Base-by-base conservation (phyloP, 2,113 vertebrate genomes). In the Aythya baeri region DNA sequence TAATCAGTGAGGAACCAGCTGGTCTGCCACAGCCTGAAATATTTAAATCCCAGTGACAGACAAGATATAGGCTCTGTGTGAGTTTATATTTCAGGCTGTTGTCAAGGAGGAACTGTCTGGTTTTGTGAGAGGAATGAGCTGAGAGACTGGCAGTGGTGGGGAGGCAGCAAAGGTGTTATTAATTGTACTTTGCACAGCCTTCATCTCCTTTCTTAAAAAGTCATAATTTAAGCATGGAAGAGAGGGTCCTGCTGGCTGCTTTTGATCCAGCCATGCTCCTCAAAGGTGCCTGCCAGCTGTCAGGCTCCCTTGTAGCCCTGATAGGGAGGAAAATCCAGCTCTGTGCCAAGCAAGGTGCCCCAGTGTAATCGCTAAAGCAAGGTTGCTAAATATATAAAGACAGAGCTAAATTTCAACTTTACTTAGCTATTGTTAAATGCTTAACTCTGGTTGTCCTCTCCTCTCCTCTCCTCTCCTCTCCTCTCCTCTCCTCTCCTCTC, bases 11-110 rank as follows among this genome's bases (percentile, higher is more conserved):
- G 63, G 38, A 92, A 59, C 63, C 11, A 9, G 32, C 41, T 63
- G 44, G 68, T 31, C 59, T 89, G 75, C 61, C 89, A 54, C 38
- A 32, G 66, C 27, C 62, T 92, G 75, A 86, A 80, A 84, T 86
- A 84, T 89, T 94, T 94, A 93, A 97, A 92, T 91, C 71, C 67
- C 8, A 23, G 78, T 81, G 81, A 93, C 58, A 91, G 91, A 83
- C 70, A 96, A 93, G 90, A 93, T 77, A 86, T 4, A 95, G 90
- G 77, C 20, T 50, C 18, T 46, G 43, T 38, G 32, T 76, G 63
- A 83, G 52, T 49, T 87, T 88, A 50, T 83, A 44, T 80, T 95
- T 97, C 75, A 81, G 50, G 71, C 31, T 83, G 22, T 59, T 94
- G 88, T 88, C 75, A 92, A 81, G 63, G 26, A 75, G 2, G 34